These are phyloP conservation scores for Holacanthus passer DNA, from an alignment of 2,113 vertebrate genomes.

Conservation along the genomic window DNA sequence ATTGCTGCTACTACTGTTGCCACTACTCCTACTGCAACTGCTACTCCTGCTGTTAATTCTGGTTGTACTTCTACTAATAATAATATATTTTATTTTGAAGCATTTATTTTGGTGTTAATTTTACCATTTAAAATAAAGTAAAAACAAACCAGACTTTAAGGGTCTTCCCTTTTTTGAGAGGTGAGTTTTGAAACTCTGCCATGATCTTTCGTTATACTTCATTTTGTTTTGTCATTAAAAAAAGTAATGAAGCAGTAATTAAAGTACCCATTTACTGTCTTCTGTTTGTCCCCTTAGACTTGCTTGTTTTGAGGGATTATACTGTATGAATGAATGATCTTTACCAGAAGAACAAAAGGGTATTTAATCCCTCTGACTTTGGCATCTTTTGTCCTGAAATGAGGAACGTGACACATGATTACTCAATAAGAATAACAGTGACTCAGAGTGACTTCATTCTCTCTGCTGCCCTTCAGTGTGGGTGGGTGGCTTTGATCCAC, in stretches of 20 bases:
- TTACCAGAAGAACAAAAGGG: background rate
- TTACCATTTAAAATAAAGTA: too few relatives aligned
- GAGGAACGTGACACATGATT: constrained; percentile 30
- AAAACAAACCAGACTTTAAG: background rate
- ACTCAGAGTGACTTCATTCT: constrained; percentile 33
- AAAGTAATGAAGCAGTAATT: too few relatives aligned
- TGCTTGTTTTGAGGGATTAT: background rate
- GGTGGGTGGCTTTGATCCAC: constrained; percentile 31
- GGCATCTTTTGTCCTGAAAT: constrained; percentile 24
- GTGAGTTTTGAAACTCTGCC: background rate
- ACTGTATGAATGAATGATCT: background rate
- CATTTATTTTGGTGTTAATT: too few relatives aligned
- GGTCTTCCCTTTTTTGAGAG: background rate
- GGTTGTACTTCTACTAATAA: background rate
- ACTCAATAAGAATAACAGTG: constrained; percentile 21
- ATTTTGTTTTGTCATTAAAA: constrained; percentile 1
- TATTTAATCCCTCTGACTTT: constrained; percentile 13
- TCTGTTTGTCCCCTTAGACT: background rate
- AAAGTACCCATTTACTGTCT: background rate
- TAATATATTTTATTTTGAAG: background rate
- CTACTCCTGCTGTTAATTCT: background rate
- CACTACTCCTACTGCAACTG: background rate
- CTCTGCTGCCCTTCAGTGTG: constrained; percentile 23
- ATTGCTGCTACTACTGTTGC: background rate
- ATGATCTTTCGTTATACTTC: background rate